Evolutionary conservation across 92 coral and sea anemone genomes (phyloP), one percentile per base, ranked within the genome.

Genomic region (Palythoa grandis): DNA sequence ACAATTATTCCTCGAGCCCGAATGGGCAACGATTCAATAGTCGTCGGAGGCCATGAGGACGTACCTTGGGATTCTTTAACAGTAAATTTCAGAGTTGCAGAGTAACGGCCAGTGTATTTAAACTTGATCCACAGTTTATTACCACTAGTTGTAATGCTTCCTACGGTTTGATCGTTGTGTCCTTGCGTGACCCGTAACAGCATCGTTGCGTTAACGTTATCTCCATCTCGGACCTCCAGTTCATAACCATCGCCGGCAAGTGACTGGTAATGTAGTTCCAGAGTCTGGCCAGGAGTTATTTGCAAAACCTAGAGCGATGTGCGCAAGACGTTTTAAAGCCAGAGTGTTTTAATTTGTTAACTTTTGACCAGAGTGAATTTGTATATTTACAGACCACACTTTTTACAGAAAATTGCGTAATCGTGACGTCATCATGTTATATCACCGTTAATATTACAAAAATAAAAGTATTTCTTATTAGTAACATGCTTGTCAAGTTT

Each of bases 111-210:
- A 0, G 69, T 83, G 75, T 67, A 87, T 6, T 84, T 87, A 72
- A 90, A 92, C 67, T 86, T 70, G 63, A 92, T 70, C 89, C 90
- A 87, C 8, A 92, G 23, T 52, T 65, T 78, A 83, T 90, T 63
- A 61, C 91, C 79, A 13, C 89, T 74, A 29, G 87, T 90, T 8
- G 89, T 52, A 57, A 57, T 76, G 72, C 91, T 86, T 74, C 38
- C 66, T 70, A 87, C 88, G 17, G 86, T 78, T 40, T 87, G 92
- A 8, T 83, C 88, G 52, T 35, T 84, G 17, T 86, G 7, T 29
- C 1, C 35, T 29, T 29, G 1, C 35, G 35, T 29, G 35, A 29
- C 1, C 35, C 35, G 35, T 29, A 82, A 38, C 29, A 90, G 91
- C 5, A 78, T 39, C 8, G 93, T 87, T 16, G 79, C 82, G 54